Base-by-base conservation (phyloP, 2,888 invertebrate genomes). In the Apeira syringaria region DNA sequence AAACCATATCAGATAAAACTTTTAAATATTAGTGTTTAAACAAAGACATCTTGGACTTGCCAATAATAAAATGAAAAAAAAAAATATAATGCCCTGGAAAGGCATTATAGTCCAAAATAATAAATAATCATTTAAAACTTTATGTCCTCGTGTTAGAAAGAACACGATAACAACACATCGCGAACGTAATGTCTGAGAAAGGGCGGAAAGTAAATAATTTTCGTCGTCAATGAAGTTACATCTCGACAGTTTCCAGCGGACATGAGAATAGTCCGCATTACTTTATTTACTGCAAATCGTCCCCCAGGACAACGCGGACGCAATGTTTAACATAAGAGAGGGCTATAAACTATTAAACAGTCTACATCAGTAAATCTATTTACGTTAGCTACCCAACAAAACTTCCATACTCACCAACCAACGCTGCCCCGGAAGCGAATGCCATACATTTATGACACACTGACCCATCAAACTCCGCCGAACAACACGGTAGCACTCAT, bases 241-340 rank as follows among this genome's bases (percentile, higher is more conserved):
- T 15, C 10, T 26, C 10, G 18, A 35, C 26, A 5, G 11, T 32
- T 32, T 6, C 22, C 12, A 24, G 9, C 13, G 5, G 10, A 20
- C 22, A 36, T 29, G 7, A 24, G 25, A 34, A 26, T 40, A 33
- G 35, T 42, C 18, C 9, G 18, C 24, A 7, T 10, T 20, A 29
- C 9, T 37, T 36, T 37, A 39, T 38, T 43, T 33, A 31, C 22
- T 9, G 29, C 46, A 35, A 42, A 42, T 17, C 30, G 28, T 35
- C 26, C 31, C 29, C 31, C 38, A 9, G 29, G 24, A 32, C 38
- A 15, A 12, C 15, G 7, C 30, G 13, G 32, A 15, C 33, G 30
- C 44, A 33, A 33, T 48, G 45, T 41, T 36, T 37, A 35, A 22
- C n/a, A 34, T 42, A 27, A 50, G 44, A 43, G 47, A 43, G 42